Conservation (phyloP, 2,113 vertebrate species). For the Steatornis caripensis region DNA sequence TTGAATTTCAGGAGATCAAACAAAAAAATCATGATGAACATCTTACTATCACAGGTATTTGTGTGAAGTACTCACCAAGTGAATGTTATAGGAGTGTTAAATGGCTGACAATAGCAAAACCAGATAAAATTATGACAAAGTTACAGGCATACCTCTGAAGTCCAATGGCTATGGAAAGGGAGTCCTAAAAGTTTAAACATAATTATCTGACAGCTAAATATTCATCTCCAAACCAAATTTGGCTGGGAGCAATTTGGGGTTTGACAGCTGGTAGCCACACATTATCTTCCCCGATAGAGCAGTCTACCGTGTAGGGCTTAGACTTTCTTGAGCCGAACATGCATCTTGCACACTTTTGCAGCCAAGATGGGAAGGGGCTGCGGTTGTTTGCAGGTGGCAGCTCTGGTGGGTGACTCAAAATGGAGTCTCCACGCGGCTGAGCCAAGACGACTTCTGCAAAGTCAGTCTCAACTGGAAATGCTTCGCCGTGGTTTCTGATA, state of each 20-base stretch:
- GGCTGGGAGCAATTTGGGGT: not conserved
- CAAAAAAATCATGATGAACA: not conserved
- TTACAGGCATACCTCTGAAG: not conserved
- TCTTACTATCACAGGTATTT: not conserved
- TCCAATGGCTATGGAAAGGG: not conserved
- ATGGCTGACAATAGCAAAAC: not conserved
- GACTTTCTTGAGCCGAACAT: not conserved
- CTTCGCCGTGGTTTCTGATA: not conserved
- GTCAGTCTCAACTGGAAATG: not conserved
- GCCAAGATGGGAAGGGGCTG: not conserved
- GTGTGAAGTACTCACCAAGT: not conserved
- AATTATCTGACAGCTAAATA: slow-evolving; percentile 3
- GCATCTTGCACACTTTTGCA: not conserved
- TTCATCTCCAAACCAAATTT: not conserved
- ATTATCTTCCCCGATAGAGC: not conserved
- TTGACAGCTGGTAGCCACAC: not conserved
- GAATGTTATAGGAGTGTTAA: not conserved
- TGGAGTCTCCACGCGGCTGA: not conserved
- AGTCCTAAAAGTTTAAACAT: not conserved
- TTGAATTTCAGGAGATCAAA: not conserved
- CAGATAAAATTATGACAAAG: not conserved
- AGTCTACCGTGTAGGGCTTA: not conserved
- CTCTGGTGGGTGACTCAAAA: slow-evolving; percentile 7
- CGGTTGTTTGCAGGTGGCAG: not conserved
- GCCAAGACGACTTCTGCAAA: not conserved